A percentile compares a stretch with the other conserved stretches of the same genome.
These are phyloP conservation scores for Netelia melanura DNA, from an alignment of 2,888 invertebrate species.

Conservation along the genomic window DNA sequence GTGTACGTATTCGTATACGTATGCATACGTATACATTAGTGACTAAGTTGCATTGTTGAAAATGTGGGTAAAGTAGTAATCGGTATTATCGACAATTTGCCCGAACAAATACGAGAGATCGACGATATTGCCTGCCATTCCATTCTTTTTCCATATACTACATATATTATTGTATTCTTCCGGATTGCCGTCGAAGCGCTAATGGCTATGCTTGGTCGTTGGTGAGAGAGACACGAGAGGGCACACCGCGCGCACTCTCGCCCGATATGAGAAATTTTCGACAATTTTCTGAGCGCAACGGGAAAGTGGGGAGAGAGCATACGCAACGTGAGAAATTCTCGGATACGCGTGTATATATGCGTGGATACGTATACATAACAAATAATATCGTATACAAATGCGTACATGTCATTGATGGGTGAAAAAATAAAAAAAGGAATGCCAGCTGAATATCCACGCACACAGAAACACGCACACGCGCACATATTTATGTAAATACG, in stretches of 20 bases:
- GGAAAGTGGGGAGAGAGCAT: slow-evolving; percentile 3
- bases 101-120: background rate
- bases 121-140: too few relatives aligned
- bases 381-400: background rate
- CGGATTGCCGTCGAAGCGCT: slow-evolving; percentile 62
- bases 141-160: slow-evolving; percentile 19
- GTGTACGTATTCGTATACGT: background rate
- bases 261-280: slow-evolving; percentile 55
- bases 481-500: background rate
- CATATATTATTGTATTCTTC: slow-evolving; percentile 49
- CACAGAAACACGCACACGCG: background rate
- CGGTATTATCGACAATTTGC: background rate
- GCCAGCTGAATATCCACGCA: background rate
- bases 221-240: slow-evolving; percentile 8
- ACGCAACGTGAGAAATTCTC: slow-evolving; percentile 41
- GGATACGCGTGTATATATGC: slow-evolving; percentile 2
- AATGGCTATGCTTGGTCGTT: slow-evolving; percentile 40
- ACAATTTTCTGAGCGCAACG: slow-evolving; percentile 51
- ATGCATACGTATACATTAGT: slow-evolving; percentile 12
- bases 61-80: slow-evolving; percentile 25
- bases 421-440: background rate
- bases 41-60: background rate
- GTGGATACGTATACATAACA: background rate
- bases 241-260: slow-evolving; percentile 67
- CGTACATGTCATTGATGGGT: background rate